Evolutionary conservation across 2,113 vertebrate genomes (phyloP).

Genomic region (Abramis brama): DNA sequence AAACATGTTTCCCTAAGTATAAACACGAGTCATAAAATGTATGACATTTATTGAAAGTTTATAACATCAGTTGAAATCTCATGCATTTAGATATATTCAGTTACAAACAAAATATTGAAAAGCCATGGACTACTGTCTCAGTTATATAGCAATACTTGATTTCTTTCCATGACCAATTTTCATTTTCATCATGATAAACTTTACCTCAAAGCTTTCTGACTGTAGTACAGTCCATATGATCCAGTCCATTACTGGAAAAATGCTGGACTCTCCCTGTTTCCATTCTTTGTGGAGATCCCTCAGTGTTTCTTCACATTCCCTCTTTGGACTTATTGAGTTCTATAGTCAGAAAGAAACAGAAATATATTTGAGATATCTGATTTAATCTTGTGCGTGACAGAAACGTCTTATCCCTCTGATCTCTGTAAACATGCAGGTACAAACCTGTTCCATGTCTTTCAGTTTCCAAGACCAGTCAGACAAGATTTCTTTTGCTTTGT

Average conservation of each 20-base stretch:
- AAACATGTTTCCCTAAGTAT: neutral
- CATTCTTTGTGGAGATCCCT: slow-evolving; percentile 16
- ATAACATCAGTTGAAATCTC: neutral
- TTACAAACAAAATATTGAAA: neutral
- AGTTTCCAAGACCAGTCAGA: slow-evolving; percentile 12
- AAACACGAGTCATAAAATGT: neutral
- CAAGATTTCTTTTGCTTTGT: slow-evolving; percentile 16
- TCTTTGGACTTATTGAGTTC: neutral
- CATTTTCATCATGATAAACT: neutral
- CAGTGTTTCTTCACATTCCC: slow-evolving; percentile 14
- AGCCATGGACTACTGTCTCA: neutral
- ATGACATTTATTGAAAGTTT: neutral
- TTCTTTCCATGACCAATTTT: neutral
- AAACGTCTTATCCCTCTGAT: neutral
- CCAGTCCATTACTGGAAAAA: slow-evolving; percentile 52
- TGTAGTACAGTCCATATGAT: slow-evolving; percentile 36
- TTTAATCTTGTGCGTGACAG: neutral
- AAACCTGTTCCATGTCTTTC: slow-evolving; percentile 21
- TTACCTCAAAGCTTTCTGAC: slow-evolving; percentile 39
- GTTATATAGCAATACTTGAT: neutral
- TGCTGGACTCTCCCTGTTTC: slow-evolving; percentile 45
- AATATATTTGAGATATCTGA: neutral
- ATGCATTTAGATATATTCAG: neutral
- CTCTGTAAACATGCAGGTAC: neutral
- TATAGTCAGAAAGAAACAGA: neutral